A percentile compares a stretch with the other conserved stretches of the same genome.
These are phyloP conservation scores for Autographa pulchrina DNA, from an alignment of 2,888 invertebrate genomes.

Conservation along the genomic window DNA sequence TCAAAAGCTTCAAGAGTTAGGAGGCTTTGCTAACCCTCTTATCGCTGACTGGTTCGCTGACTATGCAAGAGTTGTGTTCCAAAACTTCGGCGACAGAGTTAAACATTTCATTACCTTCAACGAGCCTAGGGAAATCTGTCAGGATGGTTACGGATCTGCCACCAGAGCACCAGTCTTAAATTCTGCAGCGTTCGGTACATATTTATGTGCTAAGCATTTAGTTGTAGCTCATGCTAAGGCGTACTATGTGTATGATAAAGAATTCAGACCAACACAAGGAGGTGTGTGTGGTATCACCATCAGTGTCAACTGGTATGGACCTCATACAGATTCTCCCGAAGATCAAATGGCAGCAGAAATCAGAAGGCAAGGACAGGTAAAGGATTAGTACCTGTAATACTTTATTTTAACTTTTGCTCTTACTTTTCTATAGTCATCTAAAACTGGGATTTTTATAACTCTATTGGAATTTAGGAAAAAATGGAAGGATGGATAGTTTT, in stretches of 20 bases:
- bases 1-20: constrained; percentile 64
- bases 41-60: constrained; percentile 83
- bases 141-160: constrained; percentile 79
- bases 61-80: constrained; percentile 82
- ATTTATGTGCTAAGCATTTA: constrained; percentile 83
- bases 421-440: too few species aligned
- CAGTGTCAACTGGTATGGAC: constrained; percentile 62
- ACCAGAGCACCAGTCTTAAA: constrained; percentile 73
- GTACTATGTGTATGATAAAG: constrained; percentile 75
- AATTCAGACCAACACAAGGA: constrained; percentile 64
- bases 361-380: constrained; percentile 65
- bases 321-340: constrained; percentile 71
- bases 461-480: too few species aligned
- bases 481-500: too few species aligned
- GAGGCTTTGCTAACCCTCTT: constrained; percentile 71
- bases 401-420: neutral
- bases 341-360: constrained; percentile 78
- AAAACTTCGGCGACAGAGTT: constrained; percentile 82
- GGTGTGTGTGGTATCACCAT: constrained; percentile 67
- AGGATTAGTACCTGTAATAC: neutral
- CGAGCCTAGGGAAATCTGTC: constrained; percentile 82
- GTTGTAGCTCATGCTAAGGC: constrained; percentile 87
- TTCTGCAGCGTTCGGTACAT: constrained; percentile 79
- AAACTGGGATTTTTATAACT: too few species aligned
- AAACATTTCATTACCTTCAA: constrained; percentile 71